phyloP scores from a whole-genome alignment of 2,113 vertebrate genomes.

The Thymallus thymallus region DNA sequence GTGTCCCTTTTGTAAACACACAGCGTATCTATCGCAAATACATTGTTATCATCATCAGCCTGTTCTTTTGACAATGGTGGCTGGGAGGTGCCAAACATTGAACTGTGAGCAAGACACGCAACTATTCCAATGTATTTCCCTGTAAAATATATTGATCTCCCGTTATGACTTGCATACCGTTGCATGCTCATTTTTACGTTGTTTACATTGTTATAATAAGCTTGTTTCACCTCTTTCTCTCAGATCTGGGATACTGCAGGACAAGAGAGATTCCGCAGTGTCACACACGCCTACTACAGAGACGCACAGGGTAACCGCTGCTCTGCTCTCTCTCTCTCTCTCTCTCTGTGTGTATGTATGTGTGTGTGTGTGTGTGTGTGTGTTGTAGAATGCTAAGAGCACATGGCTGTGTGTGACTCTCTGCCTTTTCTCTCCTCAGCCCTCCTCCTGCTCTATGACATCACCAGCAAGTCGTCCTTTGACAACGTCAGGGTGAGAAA shows the following conservation, averaged over 20 bases:
- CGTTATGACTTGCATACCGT: no score
- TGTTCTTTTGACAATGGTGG: slow-evolving; percentile 36
- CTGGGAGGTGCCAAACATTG: slow-evolving; percentile 40
- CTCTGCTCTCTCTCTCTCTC: no score
- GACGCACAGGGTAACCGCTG: slow-evolving; percentile 89
- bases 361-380: slow-evolving; percentile 18
- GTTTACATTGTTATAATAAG: background rate
- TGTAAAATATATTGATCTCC: background rate
- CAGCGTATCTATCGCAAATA: slow-evolving; percentile 15
- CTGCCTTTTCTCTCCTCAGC: slow-evolving; percentile 73
- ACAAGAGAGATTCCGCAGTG: slow-evolving; percentile 95
- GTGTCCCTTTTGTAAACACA: background rate
- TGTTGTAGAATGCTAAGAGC: background rate
- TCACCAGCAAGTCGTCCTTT: slow-evolving; percentile 93
- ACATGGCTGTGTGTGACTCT: background rate
- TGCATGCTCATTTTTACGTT: no score
- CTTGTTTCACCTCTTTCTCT: slow-evolving; percentile 8
- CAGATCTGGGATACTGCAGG: slow-evolving; percentile 99
- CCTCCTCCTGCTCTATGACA: slow-evolving; percentile 92
- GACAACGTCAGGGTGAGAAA: slow-evolving; percentile 93
- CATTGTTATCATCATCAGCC: slow-evolving; percentile 30
- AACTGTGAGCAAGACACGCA: background rate
- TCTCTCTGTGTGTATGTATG: no score
- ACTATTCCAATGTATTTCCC: background rate
- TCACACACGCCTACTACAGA: slow-evolving; percentile 97